phyloP scores from a whole-genome alignment of 1,140 invertebrate genomes.

The Rhizoglyphus robini region DNA sequence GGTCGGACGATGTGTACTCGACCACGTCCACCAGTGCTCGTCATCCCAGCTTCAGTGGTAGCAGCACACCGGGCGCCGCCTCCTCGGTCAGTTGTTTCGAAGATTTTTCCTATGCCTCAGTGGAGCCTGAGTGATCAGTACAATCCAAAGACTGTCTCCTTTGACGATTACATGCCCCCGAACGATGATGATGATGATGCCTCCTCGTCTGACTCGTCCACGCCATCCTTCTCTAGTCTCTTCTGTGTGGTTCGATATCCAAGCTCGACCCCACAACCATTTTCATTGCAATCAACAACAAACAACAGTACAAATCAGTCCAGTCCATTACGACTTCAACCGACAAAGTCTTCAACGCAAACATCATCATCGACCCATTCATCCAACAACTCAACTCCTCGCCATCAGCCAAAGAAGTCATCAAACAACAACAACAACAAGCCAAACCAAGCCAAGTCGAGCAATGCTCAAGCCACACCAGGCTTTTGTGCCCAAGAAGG shows the following conservation, averaged over 20 bases:
- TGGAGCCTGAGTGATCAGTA: neutral
- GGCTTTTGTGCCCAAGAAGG: constrained; percentile 13
- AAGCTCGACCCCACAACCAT: too few species aligned
- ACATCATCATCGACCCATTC: too few species aligned
- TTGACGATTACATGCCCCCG: neutral
- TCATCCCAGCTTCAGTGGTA: too few species aligned
- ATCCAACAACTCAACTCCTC: too few species aligned
- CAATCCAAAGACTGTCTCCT: neutral
- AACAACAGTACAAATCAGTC: too few species aligned
- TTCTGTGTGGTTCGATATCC: neutral
- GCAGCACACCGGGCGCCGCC: neutral
- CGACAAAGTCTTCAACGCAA: too few species aligned
- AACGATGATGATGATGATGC: too few species aligned
- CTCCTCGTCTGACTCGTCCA: neutral
- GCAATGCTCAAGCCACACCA: neutral
- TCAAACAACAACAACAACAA: neutral
- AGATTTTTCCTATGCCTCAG: constrained; percentile 9
- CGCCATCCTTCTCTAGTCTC: constrained; percentile 13
- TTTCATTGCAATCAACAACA: too few species aligned
- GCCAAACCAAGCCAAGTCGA: neutral
- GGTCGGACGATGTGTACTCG: too few species aligned
- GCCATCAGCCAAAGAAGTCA: too few species aligned
- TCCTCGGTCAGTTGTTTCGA: constrained; percentile 8
- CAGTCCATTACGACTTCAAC: too few species aligned
- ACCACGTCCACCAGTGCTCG: too few species aligned